Base-by-base conservation (phyloP, 2,797 vertebrate genomes). In the Spinus pinus region DNA sequence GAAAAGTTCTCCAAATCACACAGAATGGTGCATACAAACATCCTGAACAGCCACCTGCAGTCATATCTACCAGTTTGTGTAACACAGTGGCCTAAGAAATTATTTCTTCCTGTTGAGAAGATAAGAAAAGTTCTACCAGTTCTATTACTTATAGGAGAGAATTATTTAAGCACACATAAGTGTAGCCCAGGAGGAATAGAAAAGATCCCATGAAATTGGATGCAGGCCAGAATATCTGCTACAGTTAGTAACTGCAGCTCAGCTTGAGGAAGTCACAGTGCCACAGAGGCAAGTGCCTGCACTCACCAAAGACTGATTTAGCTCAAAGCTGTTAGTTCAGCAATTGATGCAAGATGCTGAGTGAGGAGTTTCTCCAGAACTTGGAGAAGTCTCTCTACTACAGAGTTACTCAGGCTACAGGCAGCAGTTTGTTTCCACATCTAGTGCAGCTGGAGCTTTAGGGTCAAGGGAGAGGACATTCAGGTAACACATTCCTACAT, bases 401-500 rank as follows among this genome's bases (percentile, higher is more conserved):
- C 10, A 65, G 56, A 3, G 15, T 47, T 62, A 82, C 53, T 82
- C 30, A 58, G 56, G 78, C 88, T 88, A 81, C 61, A 78, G 82
- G 42, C 78, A 94, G 81, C 56, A 66, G 53, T 65, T 73, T 73
- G 31, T 73, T 88, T 87, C 77, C 27, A 8, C 4, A 49, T 49
- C 83, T 85, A 92, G 71, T 15, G 47, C 71, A 87, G 74, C n/a
- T 70, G 60, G 51, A 93, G 67, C 33, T 90, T 81, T 51, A 50
- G 60, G 70, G 53, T 49, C 30, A 56, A 25, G 66, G 89, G 80
- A 88, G 10, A 46, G n/a, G 33, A 56, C 78, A 42, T 60, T 87
- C 64, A 41, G 58, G 86, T 81, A 86, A 94, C 79, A 91, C 37
- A 86, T 86, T 72, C 95, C 95, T 96, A 96, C 86, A 93, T 56